Base-by-base conservation (phyloP, 2,113 vertebrate genomes). In the Hydrochoerus hydrochaeris region DNA sequence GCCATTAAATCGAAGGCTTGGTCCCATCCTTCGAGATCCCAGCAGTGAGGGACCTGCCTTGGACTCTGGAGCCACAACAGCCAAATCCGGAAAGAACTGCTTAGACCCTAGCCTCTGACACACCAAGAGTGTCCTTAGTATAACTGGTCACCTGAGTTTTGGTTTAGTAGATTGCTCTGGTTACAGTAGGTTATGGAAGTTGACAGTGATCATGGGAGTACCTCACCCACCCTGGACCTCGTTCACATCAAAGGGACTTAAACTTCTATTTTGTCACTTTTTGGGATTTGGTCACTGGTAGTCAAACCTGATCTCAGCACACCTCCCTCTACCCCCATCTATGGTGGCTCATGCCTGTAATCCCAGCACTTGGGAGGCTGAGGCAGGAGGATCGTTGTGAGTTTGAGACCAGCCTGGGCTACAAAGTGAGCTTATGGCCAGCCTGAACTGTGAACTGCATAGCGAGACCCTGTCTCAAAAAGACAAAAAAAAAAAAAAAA, bases 81-180 rank as follows among this genome's bases (percentile, higher is more conserved):
- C 57, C 22, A 6, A 28, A 14, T 75, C 41, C 22, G 16, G 58
- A 16, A 7, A 22, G n/a, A 30, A 2, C 7, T 16, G 1, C 75
- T 11, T 17, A 19, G 65, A 8, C 9, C 49, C 85, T 17, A 28
- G 9, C 26, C 49, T 24, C 16, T 58, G 1, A 41, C 16, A 24
- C 17, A 1, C 32, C 26, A 28, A 32, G 20, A 2, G 32, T 6
- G 35, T 54, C 24, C 52, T 20, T 1, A 0, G 35, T 22, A 10
- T 24, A 60, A 11, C 52, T 67, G 38, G 30, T 17, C 26, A 35
- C 13, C 24, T 22, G 12, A 2, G n/a, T 67, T 46, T 26, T 13
- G 19, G 49, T 3, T 78, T 2, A 9, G 1, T 32, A 54, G 28
- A 4, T 41, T 38, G 44, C 44, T 60, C 9, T 38, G 26, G 46